phyloP scores from a whole-genome alignment of 64 coral and sea anemone species.

The Stylophora pistillata region DNA sequence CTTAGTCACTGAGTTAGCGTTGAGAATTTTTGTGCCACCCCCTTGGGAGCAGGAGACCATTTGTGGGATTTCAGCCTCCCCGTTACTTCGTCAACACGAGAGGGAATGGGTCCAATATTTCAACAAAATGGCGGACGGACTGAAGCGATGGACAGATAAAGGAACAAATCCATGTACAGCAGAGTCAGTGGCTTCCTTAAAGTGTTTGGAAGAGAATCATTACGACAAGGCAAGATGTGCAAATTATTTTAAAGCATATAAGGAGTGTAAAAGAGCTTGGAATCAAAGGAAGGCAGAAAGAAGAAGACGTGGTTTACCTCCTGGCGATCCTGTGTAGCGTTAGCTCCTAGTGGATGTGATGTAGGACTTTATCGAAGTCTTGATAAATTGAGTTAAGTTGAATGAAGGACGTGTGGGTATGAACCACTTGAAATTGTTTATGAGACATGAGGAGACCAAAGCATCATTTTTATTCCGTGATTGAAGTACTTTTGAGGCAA shows the following conservation, averaged over 20 bases:
- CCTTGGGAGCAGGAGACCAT: too few species aligned
- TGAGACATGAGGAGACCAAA: too few species aligned
- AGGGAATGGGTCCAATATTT: neutral
- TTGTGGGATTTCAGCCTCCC: too few species aligned
- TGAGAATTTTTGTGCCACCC: too few species aligned
- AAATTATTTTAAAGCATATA: constrained; percentile 94
- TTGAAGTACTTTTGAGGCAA: too few species aligned
- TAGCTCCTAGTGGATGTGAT: neutral
- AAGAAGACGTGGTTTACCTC: constrained; percentile 72
- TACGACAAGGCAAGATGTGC: constrained; percentile 85
- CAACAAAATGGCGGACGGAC: constrained; percentile 75
- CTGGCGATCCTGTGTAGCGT: constrained; percentile 45
- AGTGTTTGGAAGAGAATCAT: constrained; percentile 92
- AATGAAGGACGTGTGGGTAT: too few species aligned
- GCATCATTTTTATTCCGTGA: too few species aligned
- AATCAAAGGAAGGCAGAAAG: constrained; percentile 86
- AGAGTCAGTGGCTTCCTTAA: constrained; percentile 86
- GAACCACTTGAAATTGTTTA: too few species aligned
- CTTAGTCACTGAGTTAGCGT: too few species aligned
- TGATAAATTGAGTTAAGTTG: too few species aligned
- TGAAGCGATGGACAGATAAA: constrained; percentile 37
- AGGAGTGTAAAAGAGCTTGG: constrained; percentile 97
- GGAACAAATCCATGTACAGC: constrained; percentile 87
- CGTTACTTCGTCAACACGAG: neutral
- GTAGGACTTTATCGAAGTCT: too few species aligned